Evolutionary conservation across 2,797 vertebrate genomes (phyloP), one percentile per base, ranked within the genome.

Genomic region (Morus bassanus): DNA sequence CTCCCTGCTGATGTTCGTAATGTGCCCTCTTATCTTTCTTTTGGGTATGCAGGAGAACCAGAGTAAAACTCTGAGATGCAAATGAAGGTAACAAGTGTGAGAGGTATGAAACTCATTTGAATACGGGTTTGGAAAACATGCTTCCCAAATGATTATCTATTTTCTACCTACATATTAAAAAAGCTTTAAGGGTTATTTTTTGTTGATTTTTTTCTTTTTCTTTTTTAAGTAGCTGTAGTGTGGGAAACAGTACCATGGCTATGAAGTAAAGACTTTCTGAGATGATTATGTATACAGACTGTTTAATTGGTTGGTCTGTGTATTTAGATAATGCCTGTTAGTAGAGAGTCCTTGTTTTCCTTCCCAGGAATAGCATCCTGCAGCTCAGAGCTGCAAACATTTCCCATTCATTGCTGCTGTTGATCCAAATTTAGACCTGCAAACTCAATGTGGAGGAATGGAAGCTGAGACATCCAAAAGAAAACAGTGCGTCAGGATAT

Each of bases 1-100:
- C 79, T 96, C 84, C 87, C 75, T 64, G 25, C 78, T 45, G 78
- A 65, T 85, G 57, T 46, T 85, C 80, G 61, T 78, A 85, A 92
- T 88, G 72, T 76, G 51, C 89, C 63, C 82, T 60, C 91, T 94
- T 82, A 57, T 53, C 57, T 84, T 82, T 89, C 59, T 94, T 86
- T 73, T 53, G 35, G 67, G 35, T 24, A 25, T 92, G 89, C 92
- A 95, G 95, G 84, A 96, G 96, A 97, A 93, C 81, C 31, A 51
- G 91, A 91, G n/a, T 46, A 83, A 64, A 82, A 69, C 86, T 85
- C 79, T 31, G 56, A 91, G 84, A 61, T 92, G 80, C 59, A 94
- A 90, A 96, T 69, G 61, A 92, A 75, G n/a, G 43, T 48, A 92
- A 69, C 6, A 3, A 80, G 61, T 13, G 1, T 17, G 61, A 96